Conservation (phyloP, 2,113 vertebrate genomes). For the Poecile atricapillus region DNA sequence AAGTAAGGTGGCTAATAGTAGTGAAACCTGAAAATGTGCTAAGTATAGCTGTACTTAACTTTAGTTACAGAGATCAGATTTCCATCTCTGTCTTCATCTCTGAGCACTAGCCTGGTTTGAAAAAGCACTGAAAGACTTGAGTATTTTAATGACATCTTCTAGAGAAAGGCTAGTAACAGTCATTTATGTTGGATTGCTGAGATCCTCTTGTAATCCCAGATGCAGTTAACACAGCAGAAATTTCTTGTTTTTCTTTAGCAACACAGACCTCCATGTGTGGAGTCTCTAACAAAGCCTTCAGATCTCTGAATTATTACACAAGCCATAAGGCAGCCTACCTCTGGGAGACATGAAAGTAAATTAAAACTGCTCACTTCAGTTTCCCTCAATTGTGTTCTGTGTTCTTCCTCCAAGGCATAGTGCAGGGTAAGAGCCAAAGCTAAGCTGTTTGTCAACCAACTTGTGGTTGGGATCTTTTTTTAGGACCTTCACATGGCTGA, state of each 20-base stretch:
- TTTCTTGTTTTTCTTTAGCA: not conserved
- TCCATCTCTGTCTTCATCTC: not conserved
- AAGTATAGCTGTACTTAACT: not conserved
- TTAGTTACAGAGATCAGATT: not conserved
- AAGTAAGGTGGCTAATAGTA: not conserved
- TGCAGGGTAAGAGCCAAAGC: not conserved
- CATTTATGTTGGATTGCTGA: not conserved
- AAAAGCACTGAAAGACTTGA: not conserved
- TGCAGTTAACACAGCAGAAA: not conserved
- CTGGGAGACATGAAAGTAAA: not conserved
- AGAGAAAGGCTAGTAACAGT: not conserved
- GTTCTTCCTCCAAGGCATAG: not conserved
- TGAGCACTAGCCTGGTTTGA: not conserved
- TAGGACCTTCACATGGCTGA: constrained; percentile 93
- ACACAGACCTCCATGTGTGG: not conserved
- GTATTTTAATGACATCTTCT: not conserved
- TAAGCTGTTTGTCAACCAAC: not conserved
- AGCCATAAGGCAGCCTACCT: not conserved
- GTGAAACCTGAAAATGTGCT: not conserved
- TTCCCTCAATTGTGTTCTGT: not conserved
- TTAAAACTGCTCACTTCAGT: not conserved
- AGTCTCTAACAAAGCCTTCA: not conserved
- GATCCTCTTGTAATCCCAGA: not conserved
- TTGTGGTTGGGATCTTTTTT: not conserved
- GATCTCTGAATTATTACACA: not conserved